Evolutionary conservation across 1,140 invertebrate genomes (phyloP), one percentile per base, ranked within the genome.

Genomic region (Metaphire vulgaris): DNA sequence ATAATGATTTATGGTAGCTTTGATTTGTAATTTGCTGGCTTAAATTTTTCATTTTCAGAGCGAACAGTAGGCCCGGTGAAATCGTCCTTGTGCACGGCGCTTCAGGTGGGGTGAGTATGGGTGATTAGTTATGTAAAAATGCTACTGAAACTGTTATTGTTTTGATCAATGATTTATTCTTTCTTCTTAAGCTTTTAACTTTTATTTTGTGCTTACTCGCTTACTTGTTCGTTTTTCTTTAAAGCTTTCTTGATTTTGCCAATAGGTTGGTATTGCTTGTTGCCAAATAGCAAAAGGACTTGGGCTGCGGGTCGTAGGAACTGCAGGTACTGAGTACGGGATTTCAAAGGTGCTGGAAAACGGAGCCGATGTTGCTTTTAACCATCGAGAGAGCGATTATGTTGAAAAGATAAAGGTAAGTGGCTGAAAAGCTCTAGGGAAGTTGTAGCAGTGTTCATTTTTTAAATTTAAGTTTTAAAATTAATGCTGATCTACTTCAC

Each of bases 61-160:
- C 83, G 15, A 79, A 83, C 33, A 83, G 85, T 21, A 84, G 85
- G 77, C 74, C 84, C 66, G 87, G 87, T 1, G 87, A 90, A 74
- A 86, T 81, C 30, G 83, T 90, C 21, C 81, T 91, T 0, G 83
- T 91, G 67, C 90, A 91, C 82, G 90, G 90, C 68, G 90, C 89
- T 21, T 89, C 89, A 83, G 90, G 90, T 41, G 88, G 86, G 21
- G 90, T 91, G 77, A 80, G 82, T 82, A 31, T n/a, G n/a, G n/a
- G n/a, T n/a, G n/a, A n/a, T n/a, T n/a, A n/a, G n/a, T n/a, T n/a
- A n/a, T n/a, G n/a, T n/a, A n/a, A n/a, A n/a, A n/a, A n/a, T n/a
- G n/a, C n/a, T n/a, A n/a, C n/a, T n/a, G n/a, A n/a, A n/a, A n/a
- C n/a, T n/a, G n/a, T n/a, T n/a, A n/a, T n/a, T n/a, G n/a, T n/a